Evolutionary conservation across 2,113 vertebrate species (phyloP).

Genomic region (Grammomys surdaster): DNA sequence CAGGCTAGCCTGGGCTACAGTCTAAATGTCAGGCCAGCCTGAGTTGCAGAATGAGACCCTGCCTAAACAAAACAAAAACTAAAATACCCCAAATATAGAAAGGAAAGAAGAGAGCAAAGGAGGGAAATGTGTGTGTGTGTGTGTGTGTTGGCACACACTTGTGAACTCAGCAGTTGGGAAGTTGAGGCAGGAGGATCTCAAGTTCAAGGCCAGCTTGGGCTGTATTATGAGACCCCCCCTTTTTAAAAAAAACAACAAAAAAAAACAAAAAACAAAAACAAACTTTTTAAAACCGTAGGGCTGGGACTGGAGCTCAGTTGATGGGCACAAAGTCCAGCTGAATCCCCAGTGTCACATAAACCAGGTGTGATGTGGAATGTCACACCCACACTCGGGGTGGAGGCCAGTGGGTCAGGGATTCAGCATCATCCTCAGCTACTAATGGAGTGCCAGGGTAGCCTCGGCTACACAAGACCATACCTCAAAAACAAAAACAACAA

Average conservation of each 20-base stretch:
- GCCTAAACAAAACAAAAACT: neutral
- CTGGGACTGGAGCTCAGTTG: too few relatives aligned
- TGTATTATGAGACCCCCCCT: neutral
- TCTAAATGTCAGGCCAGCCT: neutral
- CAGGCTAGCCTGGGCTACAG: neutral
- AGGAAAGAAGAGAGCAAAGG: neutral
- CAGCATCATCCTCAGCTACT: neutral
- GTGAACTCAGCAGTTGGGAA: neutral
- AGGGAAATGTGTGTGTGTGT: neutral
- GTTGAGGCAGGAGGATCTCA: neutral
- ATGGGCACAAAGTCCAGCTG: neutral
- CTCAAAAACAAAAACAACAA: neutral
- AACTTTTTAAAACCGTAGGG: neutral
- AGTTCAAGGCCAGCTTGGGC: neutral
- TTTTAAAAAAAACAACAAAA: accelerated
- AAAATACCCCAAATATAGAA: neutral
- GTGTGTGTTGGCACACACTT: neutral
- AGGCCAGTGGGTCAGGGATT: neutral
- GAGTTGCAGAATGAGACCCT: neutral
- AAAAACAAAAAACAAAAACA: neutral
- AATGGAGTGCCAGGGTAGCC: neutral
- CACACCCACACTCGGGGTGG: neutral
- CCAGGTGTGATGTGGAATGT: neutral
- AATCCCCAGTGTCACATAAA: neutral
- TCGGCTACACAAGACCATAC: neutral